A percentile compares a stretch with the other conserved stretches of the same genome.
phyloP scores from a whole-genome alignment of 1,140 invertebrate species.

The Pseudomyrmex concolor region DNA sequence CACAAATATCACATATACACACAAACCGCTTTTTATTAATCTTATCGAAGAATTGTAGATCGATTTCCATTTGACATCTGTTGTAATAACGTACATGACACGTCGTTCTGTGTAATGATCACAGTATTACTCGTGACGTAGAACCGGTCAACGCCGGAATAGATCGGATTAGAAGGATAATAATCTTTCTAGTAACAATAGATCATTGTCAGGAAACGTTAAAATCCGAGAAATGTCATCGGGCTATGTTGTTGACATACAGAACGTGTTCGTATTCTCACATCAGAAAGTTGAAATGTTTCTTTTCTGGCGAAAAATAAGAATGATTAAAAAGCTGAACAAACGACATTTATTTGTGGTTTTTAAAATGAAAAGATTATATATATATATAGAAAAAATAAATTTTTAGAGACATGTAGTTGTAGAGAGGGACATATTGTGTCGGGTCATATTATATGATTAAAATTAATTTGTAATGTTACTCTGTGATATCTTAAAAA shows the following conservation, averaged over 20 bases:
- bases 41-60: constrained; percentile 13
- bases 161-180: constrained; percentile 24
- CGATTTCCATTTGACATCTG: constrained; percentile 47
- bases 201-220: constrained; percentile 31
- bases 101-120: constrained; percentile 35
- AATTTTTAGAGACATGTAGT: no score
- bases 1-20: no score
- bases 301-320: background rate
- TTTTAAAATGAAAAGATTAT: no score
- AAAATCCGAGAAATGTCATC: constrained; percentile 21
- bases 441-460: no score
- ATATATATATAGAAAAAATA: no score
- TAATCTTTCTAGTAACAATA: background rate
- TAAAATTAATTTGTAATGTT: no score
- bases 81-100: constrained; percentile 29
- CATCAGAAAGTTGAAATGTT: background rate
- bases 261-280: background rate
- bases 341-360: background rate
- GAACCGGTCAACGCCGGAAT: constrained; percentile 23
- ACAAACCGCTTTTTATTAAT: constrained; percentile 19
- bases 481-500: no score
- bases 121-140: constrained; percentile 51
- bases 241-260: constrained; percentile 15
- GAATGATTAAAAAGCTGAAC: no score
- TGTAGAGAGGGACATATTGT: no score